A percentile compares a stretch with the other conserved stretches of the same genome.
Conservation (phyloP, 2,113 vertebrate genomes). For the Neotragus moschatus region DNA sequence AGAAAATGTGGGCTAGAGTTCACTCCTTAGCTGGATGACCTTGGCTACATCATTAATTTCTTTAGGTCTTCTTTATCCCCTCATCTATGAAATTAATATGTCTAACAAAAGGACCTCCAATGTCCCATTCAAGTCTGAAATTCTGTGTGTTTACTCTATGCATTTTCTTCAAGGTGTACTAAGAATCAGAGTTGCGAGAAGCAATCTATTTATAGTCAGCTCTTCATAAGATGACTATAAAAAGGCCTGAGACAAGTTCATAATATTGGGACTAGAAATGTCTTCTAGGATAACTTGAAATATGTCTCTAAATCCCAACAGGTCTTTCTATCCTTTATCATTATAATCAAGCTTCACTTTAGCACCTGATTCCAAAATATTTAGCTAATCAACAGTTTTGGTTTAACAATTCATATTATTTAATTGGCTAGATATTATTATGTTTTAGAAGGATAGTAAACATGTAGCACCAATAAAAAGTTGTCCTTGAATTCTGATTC, state of each 20-base stretch:
- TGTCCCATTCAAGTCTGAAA: neutral
- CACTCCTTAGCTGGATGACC: neutral
- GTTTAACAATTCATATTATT: neutral
- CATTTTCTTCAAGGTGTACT: constrained; percentile 3
- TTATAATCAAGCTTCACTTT: constrained; percentile 11
- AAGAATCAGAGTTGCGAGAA: constrained; percentile 29
- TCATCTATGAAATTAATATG: neutral
- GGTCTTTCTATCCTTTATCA: neutral
- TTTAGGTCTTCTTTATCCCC: neutral
- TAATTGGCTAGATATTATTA: neutral
- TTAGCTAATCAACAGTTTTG: neutral
- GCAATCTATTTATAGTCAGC: constrained; percentile 36
- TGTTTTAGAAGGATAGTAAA: neutral
- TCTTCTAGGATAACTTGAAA: constrained; percentile 37
- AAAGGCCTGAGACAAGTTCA: constrained; percentile 9
- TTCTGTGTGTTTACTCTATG: constrained; percentile 18
- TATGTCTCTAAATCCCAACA: neutral
- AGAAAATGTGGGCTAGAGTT: neutral
- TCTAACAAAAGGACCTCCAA: neutral
- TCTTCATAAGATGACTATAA: constrained; percentile 34
- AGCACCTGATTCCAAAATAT: neutral
- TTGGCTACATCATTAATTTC: neutral
- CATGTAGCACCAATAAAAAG: neutral
- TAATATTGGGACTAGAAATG: neutral
- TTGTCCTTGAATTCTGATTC: neutral